Percentiles rank a stretch among this genome's conserved stretches.
Evolutionary conservation across 2,888 invertebrate species (phyloP).

Genomic region (Tenthredo livida): DNA sequence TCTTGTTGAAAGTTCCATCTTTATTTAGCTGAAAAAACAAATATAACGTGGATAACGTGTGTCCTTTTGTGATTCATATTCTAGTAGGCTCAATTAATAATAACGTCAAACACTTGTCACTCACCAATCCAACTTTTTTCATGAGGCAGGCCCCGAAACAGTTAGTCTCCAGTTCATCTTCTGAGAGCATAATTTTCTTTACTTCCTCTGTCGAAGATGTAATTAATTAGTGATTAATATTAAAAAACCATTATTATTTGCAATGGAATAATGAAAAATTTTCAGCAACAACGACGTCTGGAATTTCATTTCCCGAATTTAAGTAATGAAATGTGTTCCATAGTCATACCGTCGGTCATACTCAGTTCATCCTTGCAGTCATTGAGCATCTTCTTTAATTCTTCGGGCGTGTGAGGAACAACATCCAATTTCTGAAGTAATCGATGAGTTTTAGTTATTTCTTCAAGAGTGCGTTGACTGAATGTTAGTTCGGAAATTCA

Average conservation of each 20-base stretch:
- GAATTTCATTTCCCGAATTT: not conserved
- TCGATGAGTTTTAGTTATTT: not conserved
- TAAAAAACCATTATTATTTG: not conserved
- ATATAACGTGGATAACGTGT: not conserved
- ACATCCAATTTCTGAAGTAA: not conserved
- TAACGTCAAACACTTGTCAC: not conserved
- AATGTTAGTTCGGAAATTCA: not conserved
- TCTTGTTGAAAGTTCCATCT: not conserved
- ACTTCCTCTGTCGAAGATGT: not conserved
- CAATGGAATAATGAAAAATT: not conserved
- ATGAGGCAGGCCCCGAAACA: not conserved
- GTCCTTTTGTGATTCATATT: not conserved
- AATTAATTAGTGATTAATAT: not conserved
- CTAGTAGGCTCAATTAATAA: not conserved
- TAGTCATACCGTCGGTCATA: constrained; percentile 12
- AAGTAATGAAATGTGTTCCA: not conserved
- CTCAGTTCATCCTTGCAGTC: not conserved
- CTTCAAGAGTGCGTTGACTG: not conserved
- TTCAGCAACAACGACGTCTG: not conserved
- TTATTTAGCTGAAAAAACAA: not conserved
- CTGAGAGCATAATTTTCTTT: no score
- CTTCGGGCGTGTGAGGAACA: not conserved
- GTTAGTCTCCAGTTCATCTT: not conserved
- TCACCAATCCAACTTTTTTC: not conserved
- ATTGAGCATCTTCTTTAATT: not conserved